phyloP scores from a whole-genome alignment of 2,797 vertebrate genomes.

The Propithecus perrieri region DNA sequence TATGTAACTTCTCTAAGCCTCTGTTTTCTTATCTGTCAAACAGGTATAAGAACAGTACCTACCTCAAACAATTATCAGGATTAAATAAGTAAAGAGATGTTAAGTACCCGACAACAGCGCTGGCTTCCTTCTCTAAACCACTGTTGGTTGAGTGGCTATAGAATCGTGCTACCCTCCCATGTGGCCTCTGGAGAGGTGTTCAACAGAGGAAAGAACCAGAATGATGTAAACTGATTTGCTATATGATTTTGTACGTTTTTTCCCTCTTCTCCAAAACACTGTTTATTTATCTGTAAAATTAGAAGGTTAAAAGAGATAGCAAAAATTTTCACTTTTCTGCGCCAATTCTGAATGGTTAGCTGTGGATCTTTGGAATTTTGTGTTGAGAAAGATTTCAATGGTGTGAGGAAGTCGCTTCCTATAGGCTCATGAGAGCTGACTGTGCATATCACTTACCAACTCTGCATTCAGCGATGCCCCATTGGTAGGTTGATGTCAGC shows the following conservation, averaged over 20 bases:
- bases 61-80: neutral
- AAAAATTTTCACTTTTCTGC: neutral
- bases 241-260: neutral
- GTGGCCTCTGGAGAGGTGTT: neutral
- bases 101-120: neutral
- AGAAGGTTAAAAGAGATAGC: neutral
- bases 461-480: neutral
- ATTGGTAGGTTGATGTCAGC: neutral
- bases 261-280: neutral
- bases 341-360: neutral
- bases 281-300: slow-evolving; percentile 14
- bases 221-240: neutral
- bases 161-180: neutral
- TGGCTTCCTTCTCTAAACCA: neutral
- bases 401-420: neutral
- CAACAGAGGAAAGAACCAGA: neutral
- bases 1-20: neutral
- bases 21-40: neutral
- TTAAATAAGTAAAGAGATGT: neutral
- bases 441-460: accelerated
- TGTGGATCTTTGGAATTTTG: neutral
- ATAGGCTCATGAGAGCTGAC: neutral
- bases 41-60: neutral
- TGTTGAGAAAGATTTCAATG: neutral
- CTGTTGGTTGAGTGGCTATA: neutral